Conservation (phyloP, 2,888 invertebrate species). For the Lottia scabra region DNA sequence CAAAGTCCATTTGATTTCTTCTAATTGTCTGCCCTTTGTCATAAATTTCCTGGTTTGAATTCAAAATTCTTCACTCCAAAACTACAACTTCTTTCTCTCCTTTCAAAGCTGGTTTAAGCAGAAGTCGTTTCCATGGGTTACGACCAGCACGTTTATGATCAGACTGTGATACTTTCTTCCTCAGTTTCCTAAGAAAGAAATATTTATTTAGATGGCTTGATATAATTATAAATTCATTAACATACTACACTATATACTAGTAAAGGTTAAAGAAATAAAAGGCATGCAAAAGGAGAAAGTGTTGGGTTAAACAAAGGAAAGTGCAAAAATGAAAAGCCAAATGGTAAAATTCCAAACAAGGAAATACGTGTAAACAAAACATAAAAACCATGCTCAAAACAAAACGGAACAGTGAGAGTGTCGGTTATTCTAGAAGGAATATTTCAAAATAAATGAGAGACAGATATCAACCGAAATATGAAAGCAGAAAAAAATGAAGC, state of each 20-base stretch:
- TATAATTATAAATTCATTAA: background rate
- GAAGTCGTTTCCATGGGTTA: constrained; percentile 78
- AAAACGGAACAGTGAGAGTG: too few species aligned
- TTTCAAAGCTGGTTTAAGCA: constrained; percentile 45
- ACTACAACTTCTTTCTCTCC: constrained; percentile 49
- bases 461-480: too few species aligned
- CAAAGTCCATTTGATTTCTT: too few species aligned
- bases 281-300: too few species aligned
- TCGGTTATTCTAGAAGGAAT: too few species aligned
- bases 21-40: too few species aligned
- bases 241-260: background rate
- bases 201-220: background rate
- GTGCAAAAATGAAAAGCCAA: constrained; percentile 3
- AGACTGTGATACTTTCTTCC: constrained; percentile 82
- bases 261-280: too few species aligned
- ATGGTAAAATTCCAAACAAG: background rate
- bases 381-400: too few species aligned
- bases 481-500: background rate
- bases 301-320: background rate
- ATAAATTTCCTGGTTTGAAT: too few species aligned
- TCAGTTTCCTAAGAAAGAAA: constrained; percentile 78
- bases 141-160: constrained; percentile 87
- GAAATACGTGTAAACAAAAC: too few species aligned
- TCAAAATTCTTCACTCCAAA: constrained; percentile 51
- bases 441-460: too few species aligned